phyloP scores from a whole-genome alignment of 2,888 invertebrate species.

The Heliconius cydno region DNA sequence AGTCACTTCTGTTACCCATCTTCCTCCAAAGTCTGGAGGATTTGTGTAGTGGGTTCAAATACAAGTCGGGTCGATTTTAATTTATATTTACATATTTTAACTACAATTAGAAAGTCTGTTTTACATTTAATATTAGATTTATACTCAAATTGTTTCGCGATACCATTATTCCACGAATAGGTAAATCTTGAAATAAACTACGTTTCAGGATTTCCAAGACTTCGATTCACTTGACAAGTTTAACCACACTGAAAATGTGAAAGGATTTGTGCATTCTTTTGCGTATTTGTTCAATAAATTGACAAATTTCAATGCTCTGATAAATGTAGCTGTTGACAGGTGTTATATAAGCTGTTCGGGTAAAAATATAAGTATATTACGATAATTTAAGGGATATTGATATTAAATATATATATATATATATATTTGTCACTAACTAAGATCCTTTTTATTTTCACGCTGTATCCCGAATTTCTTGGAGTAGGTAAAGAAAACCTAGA shows the following conservation, averaged over 20 bases:
- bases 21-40: too few relatives aligned
- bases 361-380: not conserved
- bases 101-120: too few relatives aligned
- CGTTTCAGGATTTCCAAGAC: not conserved
- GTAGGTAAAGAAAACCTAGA: too few relatives aligned
- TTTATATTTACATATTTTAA: too few relatives aligned
- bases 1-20: too few relatives aligned
- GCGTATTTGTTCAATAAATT: slow-evolving; percentile 12
- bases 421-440: too few relatives aligned
- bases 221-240: slow-evolving; percentile 22
- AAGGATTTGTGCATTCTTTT: slow-evolving; percentile 20
- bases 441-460: too few relatives aligned
- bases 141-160: not conserved
- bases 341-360: not conserved
- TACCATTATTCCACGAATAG: not conserved
- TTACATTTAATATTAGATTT: not conserved
- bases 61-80: too few relatives aligned
- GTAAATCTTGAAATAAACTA: slow-evolving; percentile 15
- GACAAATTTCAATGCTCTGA: slow-evolving; percentile 4
- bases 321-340: slow-evolving; percentile 1
- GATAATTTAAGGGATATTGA: not conserved
- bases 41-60: too few relatives aligned
- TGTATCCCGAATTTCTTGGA: too few relatives aligned
- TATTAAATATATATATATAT: too few relatives aligned
- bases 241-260: slow-evolving; percentile 18